phyloP scores from a whole-genome alignment of 2,113 vertebrate genomes.

The Emydocephalus ijimae region DNA sequence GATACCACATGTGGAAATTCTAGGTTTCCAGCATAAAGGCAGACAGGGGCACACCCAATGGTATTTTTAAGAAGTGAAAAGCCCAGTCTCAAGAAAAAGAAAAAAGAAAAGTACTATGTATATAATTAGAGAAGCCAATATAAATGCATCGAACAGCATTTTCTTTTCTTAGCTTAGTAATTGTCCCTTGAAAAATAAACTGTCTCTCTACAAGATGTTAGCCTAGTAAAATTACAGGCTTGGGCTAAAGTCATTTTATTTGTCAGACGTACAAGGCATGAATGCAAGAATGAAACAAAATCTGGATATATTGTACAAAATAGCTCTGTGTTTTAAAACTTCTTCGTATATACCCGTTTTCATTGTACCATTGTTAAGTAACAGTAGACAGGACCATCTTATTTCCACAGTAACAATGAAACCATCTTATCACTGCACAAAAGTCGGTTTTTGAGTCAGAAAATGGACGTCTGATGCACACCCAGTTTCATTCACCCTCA shows the following conservation, averaged over 20 bases:
- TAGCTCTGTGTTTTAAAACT: not conserved
- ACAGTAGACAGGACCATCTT: not conserved
- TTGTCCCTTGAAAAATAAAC: constrained; percentile 47
- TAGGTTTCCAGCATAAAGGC: constrained; percentile 32
- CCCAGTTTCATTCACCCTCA: not conserved
- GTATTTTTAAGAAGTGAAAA: constrained; percentile 13
- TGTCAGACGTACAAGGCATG: not conserved
- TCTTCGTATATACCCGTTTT: not conserved
- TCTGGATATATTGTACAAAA: accelerated
- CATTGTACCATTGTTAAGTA: not conserved
- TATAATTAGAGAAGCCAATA: constrained; percentile 45
- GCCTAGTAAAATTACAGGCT: constrained; percentile 56
- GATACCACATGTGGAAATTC: constrained; percentile 23
- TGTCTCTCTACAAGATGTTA: constrained; percentile 39
- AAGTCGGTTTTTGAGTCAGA: not conserved
- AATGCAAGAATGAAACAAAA: not conserved
- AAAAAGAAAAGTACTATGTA: constrained; percentile 22
- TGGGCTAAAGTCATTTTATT: constrained; percentile 25
- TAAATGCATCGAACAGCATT: constrained; percentile 15
- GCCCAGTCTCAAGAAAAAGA: not conserved
- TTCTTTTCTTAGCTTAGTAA: constrained; percentile 33
- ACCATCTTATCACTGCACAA: not conserved
- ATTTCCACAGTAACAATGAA: not conserved
- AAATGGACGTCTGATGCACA: not conserved
- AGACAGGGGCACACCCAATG: constrained; percentile 4